Percentiles rank a stretch among this genome's conserved stretches.
These are phyloP conservation scores for Lepidotrigona ventralis DNA, from an alignment of 1,140 invertebrate species.

Conservation along the genomic window DNA sequence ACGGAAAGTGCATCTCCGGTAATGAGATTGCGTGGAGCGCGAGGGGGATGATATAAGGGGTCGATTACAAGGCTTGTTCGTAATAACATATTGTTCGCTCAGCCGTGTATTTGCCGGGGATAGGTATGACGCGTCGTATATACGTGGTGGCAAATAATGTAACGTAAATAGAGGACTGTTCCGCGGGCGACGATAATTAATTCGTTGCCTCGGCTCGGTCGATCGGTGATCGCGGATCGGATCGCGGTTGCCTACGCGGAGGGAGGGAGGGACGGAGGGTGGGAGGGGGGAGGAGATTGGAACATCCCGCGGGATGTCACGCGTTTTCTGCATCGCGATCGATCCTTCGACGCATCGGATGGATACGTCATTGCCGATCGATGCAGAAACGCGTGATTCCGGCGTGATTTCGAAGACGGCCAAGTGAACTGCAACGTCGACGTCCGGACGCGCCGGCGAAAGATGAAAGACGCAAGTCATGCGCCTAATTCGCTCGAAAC, in stretches of 20 bases:
- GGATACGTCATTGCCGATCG: not conserved
- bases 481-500: slow-evolving; percentile 41
- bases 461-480: slow-evolving; percentile 43
- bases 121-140: slow-evolving; percentile 1
- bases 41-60: slow-evolving; percentile 71
- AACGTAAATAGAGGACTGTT: slow-evolving; percentile 25
- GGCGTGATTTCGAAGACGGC: not conserved
- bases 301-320: too few relatives aligned
- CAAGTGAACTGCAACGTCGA: not conserved
- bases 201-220: not conserved
- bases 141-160: slow-evolving; percentile 6
- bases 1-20: slow-evolving; percentile 75
- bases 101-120: slow-evolving; percentile 42
- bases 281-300: too few relatives aligned
- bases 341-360: not conserved
- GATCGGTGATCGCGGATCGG: not conserved
- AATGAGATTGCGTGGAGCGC: slow-evolving; percentile 76
- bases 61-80: slow-evolving; percentile 71
- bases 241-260: not conserved
- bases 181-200: slow-evolving; percentile 24
- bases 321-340: not conserved
- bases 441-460: not conserved
- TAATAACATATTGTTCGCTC: slow-evolving; percentile 71
- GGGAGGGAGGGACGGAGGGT: too few relatives aligned
- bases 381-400: not conserved